Base-by-base conservation (phyloP, 2,113 vertebrate genomes). In the Orthonyx spaldingii region DNA sequence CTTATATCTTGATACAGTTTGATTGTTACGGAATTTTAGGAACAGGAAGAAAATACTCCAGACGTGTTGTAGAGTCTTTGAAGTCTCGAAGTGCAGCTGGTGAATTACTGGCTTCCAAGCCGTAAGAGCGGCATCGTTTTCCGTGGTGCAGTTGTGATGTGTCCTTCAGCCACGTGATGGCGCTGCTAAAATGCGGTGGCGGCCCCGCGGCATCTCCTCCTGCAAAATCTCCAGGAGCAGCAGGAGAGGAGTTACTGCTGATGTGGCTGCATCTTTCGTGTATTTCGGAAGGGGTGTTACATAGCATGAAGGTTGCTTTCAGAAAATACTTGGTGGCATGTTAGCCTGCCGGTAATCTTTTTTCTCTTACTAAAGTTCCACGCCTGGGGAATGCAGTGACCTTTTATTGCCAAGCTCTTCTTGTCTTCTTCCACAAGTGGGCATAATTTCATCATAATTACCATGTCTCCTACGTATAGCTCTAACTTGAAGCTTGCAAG, bases 221-320 rank as follows among this genome's bases (percentile, higher is more conserved):
- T 5, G 30, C 47, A 4, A 4, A n/a, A 4, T 3, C 39, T 10
- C 6, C 20, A 0, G 1, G 9, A 17, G 78, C 53, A 8, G 41
- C 44, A 0, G 53, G 44, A 3, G 18, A 3, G 8, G 61, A 50
- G 59, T 18, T 52, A 23, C 53, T 35, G 52, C n/a, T n/a, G n/a
- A n/a, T 4, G 61, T 9, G 35, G 7, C 21, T 68, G 18, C 80
- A 14, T 22, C 82, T 71, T 88, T 24, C 37, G 30, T 30, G 0
- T 19, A 0, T 46, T 84, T 68, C 56, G 59, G 63, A 60, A 64
- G 10, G 16, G 14, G 22, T 64, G 44, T 61, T 72, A n/a, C 20
- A 17, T 11, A 41, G 39, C 53, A 3, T 41, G 50, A 28, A 53
- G 33, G 23, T 30, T 27, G 55, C 49, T 82, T 85, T 71, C 61